Conservation (phyloP, 2,797 vertebrate species). For the Microtus obscurus region DNA sequence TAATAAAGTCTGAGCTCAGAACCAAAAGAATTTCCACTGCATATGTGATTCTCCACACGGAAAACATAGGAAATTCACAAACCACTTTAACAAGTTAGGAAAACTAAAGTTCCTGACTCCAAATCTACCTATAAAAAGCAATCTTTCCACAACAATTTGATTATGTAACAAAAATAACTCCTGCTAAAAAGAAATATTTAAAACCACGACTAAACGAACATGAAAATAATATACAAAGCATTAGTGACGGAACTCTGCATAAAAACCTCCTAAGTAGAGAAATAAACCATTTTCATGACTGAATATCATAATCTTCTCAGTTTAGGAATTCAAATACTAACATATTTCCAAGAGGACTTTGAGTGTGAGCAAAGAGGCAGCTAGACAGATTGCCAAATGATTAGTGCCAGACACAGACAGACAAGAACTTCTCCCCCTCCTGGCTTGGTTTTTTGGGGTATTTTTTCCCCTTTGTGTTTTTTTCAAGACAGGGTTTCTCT, state of each 20-base stretch:
- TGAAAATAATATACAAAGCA: neutral
- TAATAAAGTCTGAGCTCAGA: constrained; percentile 18
- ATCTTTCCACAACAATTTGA: constrained; percentile 21
- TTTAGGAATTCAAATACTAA: constrained; percentile 40
- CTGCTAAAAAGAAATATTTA: neutral
- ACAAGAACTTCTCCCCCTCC: neutral
- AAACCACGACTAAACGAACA: constrained; percentile 53
- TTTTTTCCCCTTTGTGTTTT: too few species aligned
- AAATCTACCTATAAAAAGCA: constrained; percentile 26
- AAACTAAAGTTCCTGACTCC: neutral
- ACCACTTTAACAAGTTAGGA: constrained; percentile 42
- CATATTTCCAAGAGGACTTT: neutral
- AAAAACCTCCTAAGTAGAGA: constrained; percentile 34
- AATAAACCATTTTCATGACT: constrained; percentile 33
- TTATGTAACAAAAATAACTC: constrained; percentile 27
- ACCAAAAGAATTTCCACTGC: neutral
- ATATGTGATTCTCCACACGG: neutral
- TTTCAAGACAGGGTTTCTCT: too few species aligned
- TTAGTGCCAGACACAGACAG: neutral
- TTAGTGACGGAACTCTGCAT: neutral
- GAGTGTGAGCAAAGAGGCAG: neutral
- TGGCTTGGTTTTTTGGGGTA: too few species aligned
- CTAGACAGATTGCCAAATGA: neutral
- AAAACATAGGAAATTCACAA: constrained; percentile 53
- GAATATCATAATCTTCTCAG: constrained; percentile 5